Evolutionary conservation across 2,888 invertebrate genomes (phyloP).

Genomic region (Parochlus steinenii): DNA sequence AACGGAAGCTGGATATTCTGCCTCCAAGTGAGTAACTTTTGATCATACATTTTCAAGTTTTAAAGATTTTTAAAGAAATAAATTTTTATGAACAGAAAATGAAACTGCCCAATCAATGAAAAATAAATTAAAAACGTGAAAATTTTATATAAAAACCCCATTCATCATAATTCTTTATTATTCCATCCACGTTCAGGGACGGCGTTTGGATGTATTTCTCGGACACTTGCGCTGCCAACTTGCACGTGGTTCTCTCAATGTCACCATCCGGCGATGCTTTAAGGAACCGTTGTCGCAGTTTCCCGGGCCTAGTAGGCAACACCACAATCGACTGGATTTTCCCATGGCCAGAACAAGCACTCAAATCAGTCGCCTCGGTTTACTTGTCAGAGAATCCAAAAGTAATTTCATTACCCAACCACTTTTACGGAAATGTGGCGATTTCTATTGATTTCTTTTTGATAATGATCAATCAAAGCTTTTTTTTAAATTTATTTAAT

Average conservation of each 20-base stretch:
- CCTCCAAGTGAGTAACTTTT: constrained; percentile 41
- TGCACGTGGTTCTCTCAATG: constrained; percentile 84
- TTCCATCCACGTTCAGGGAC: constrained; percentile 43
- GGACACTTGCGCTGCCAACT: constrained; percentile 58
- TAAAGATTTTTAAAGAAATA: neutral
- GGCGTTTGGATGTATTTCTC: constrained; percentile 75
- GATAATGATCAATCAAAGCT: too few species aligned
- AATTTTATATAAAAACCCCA: neutral
- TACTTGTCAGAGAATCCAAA: constrained; percentile 10
- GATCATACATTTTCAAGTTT: constrained; percentile 8
- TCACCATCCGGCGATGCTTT: constrained; percentile 71
- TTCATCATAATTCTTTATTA: constrained; percentile 4
- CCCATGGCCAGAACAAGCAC: constrained; percentile 82
- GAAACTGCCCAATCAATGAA: neutral
- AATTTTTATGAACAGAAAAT: neutral
- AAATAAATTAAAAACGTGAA: neutral
- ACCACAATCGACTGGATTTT: constrained; percentile 90
- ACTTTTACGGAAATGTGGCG: too few species aligned
- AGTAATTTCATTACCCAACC: too few species aligned
- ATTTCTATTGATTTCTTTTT: too few species aligned
- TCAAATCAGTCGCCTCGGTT: constrained; percentile 48
- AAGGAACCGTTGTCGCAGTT: constrained; percentile 71
- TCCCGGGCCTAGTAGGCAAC: constrained; percentile 83
- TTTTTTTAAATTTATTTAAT: too few species aligned
- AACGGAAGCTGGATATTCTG: constrained; percentile 48